Base-by-base conservation (phyloP, 2,113 vertebrate genomes). In the Hydropotes inermis region DNA sequence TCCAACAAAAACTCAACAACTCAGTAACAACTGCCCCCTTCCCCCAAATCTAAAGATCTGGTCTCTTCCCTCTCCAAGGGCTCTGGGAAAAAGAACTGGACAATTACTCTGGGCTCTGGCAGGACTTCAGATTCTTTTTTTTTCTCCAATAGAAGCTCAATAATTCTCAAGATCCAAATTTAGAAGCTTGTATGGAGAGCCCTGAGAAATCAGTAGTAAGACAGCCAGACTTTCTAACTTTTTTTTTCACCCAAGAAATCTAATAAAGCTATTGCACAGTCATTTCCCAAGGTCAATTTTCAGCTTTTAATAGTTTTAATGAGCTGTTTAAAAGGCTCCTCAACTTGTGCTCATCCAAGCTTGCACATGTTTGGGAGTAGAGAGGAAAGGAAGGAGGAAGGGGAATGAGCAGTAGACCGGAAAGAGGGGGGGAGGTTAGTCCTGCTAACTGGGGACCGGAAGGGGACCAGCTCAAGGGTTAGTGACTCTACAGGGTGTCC, bases 281-380 rank as follows among this genome's bases (percentile, higher is more conserved):
- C 91, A 91, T 96, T 96, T 97, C 93, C 96, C 97, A 97, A 98
- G 97, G 98, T 97, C 93, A 98, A 33, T 95, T 96, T 97, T 91
- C 91, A 97, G 92, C 94, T 97, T 96, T 97, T 98, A 97, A 98
- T 98, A 97, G 97, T 96, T 97, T 98, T 97, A 98, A 97, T 97
- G 94, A 94, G 94, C 93, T 96, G 50, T 91, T 97, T 98, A 93
- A 97, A 95, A 94, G 94, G 78, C 45, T 97, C 47, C 76, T 97
- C 87, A 90, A 61, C 52, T 94, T 96, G 91, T 87, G 91, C 54
- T 96, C 86, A 91, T 58, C 78, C 88, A 94, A 93, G 83, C 83
- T 96, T 87, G 57, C 61, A 50, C 43, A 25, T 39, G 10, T 94
- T 95, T 95, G 57, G 54, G 45, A 74, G 15, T 19, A 81, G 39